phyloP scores from a whole-genome alignment of 2,888 invertebrate species.

The Pocota personata region DNA sequence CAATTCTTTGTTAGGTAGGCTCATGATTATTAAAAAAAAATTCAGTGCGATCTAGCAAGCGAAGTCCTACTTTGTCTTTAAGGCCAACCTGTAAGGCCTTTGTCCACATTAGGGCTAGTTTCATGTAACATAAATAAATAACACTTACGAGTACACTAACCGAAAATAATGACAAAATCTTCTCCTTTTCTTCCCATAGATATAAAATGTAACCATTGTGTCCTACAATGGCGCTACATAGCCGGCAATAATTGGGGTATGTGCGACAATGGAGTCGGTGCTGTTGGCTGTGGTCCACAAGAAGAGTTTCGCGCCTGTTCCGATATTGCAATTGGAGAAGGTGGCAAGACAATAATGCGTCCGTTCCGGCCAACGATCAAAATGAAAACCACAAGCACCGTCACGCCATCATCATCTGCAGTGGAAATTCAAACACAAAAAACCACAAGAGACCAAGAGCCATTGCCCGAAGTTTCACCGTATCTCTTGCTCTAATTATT shows the following conservation, averaged over 20 bases:
- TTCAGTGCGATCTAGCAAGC: too few species aligned
- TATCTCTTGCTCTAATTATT: constrained; percentile 85
- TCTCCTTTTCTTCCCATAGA: constrained; percentile 82
- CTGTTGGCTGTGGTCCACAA: constrained; percentile 94
- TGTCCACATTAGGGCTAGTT: too few species aligned
- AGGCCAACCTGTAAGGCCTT: too few species aligned
- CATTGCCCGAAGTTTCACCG: constrained; percentile 76
- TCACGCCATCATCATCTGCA: constrained; percentile 60
- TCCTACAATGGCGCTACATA: constrained; percentile 94
- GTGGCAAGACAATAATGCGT: constrained; percentile 82
- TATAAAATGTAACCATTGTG: constrained; percentile 90
- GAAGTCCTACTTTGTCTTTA: too few species aligned
- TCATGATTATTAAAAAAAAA: too few species aligned
- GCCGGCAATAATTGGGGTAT: constrained; percentile 94
- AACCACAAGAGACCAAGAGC: constrained; percentile 66
- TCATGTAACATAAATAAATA: too few species aligned
- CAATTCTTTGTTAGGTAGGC: too few species aligned
- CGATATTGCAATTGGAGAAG: constrained; percentile 88
- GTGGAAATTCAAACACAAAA: constrained; percentile 72
- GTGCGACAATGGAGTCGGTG: constrained; percentile 89
- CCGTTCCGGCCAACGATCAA: constrained; percentile 80
- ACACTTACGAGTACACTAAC: too few species aligned
- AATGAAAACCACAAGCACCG: constrained; percentile 77
- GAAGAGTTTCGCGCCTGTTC: constrained; percentile 94
- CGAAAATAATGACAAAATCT: constrained; percentile 75